These are phyloP conservation scores for Tragelaphus scriptus DNA, from an alignment of 2,113 vertebrate species.

Conservation along the genomic window DNA sequence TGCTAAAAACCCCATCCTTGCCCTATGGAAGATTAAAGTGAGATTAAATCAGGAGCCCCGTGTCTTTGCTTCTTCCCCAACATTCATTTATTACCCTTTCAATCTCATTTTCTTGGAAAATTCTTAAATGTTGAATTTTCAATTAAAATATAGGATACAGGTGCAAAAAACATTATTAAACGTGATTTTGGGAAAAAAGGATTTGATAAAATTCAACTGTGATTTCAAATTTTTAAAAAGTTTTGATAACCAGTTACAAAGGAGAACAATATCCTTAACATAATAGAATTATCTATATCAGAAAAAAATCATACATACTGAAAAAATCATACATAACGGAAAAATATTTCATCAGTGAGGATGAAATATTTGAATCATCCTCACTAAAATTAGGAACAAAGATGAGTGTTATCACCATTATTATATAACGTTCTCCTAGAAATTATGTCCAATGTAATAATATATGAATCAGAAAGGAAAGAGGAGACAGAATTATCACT, in stretches of 20 bases:
- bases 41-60: not conserved
- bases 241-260: not conserved
- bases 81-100: not conserved
- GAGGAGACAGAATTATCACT: not conserved
- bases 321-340: not conserved
- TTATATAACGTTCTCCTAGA: not conserved
- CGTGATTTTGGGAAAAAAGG: not conserved
- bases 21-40: not conserved
- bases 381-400: not conserved
- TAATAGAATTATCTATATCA: not conserved
- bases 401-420: not conserved
- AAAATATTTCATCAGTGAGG: not conserved
- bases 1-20: not conserved
- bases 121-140: constrained; percentile 5
- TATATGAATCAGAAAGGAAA: not conserved
- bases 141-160: not conserved
- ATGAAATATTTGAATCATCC: not conserved
- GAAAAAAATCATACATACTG: not conserved
- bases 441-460: not conserved
- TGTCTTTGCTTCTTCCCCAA: not conserved
- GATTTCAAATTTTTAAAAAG: constrained; percentile 15
- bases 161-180: not conserved
- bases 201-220: not conserved
- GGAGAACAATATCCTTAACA: not conserved
- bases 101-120: constrained; percentile 1